A percentile compares a stretch with the other conserved stretches of the same genome.
phyloP scores from a whole-genome alignment of 1,140 invertebrate genomes.

The Phenacoccus solenopsis region DNA sequence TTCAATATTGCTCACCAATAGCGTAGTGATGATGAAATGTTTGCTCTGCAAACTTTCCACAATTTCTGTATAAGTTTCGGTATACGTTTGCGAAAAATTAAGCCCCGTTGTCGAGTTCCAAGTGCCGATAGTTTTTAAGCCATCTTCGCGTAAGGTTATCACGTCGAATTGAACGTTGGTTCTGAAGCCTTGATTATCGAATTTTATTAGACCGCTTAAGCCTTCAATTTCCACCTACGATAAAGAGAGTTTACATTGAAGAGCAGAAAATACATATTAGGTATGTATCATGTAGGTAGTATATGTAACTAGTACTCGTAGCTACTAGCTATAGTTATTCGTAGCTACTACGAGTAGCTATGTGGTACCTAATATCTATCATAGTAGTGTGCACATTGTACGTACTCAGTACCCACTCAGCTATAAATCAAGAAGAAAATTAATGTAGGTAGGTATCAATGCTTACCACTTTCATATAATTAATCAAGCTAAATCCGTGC shows the following conservation, averaged over 20 bases:
- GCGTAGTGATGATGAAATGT: conserved; percentile 80
- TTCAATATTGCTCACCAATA: conserved; percentile 55
- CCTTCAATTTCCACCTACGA: conserved; percentile 85
- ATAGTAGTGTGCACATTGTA: no score
- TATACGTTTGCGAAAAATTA: conserved; percentile 78
- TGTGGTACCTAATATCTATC: no score
- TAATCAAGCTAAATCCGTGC: conserved; percentile 86
- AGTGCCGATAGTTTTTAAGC: conserved; percentile 67
- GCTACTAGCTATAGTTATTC: no score
- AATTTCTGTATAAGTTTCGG: conserved; percentile 67
- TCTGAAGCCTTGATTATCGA: conserved; percentile 85
- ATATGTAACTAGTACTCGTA: no score
- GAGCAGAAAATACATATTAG: no score
- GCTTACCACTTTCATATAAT: conserved; percentile 94
- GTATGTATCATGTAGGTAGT: no score
- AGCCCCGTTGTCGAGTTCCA: conserved; percentile 81
- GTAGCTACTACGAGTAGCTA: no score
- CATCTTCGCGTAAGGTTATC: conserved; percentile 70
- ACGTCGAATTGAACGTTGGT: conserved; percentile 83
- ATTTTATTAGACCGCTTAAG: conserved; percentile 83
- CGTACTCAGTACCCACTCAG: no score
- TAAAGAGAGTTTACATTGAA: no score
- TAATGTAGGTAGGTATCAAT: no score
- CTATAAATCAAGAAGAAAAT: no score
- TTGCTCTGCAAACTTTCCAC: conserved; percentile 82